phyloP scores from a whole-genome alignment of 2,888 invertebrate species.

The Noctua pronuba region DNA sequence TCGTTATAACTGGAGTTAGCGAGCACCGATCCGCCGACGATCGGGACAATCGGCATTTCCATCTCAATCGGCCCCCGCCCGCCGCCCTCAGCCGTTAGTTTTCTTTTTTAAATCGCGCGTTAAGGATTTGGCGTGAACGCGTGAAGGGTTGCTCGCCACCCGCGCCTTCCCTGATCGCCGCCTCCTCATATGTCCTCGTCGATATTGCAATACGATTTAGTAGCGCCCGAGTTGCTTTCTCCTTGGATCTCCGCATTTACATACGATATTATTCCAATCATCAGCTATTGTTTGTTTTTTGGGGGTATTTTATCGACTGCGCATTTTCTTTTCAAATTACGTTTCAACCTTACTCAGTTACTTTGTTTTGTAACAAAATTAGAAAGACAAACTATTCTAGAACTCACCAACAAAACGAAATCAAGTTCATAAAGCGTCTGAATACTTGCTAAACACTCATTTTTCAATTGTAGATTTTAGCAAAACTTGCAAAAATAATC shows the following conservation, averaged over 20 bases:
- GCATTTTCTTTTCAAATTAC: slow-evolving; percentile 26
- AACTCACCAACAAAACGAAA: slow-evolving; percentile 35
- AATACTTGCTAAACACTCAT: slow-evolving; percentile 57
- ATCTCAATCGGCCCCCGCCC: slow-evolving; percentile 84
- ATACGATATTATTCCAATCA: slow-evolving; percentile 66
- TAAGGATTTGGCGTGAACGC: slow-evolving; percentile 89
- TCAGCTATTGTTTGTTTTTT: slow-evolving; percentile 64
- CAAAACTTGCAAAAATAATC: slow-evolving; percentile 56
- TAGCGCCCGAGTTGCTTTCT: slow-evolving; percentile 67
- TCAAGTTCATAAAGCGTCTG: slow-evolving; percentile 44
- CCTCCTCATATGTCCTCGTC: slow-evolving; percentile 86
- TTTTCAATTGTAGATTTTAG: slow-evolving; percentile 51
- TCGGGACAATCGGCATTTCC: slow-evolving; percentile 89
- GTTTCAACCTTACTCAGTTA: not conserved
- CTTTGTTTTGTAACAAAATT: slow-evolving; percentile 5
- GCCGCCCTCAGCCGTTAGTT: slow-evolving; percentile 84
- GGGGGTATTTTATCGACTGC: slow-evolving; percentile 17
- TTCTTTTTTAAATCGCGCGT: slow-evolving; percentile 90
- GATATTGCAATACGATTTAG: slow-evolving; percentile 78
- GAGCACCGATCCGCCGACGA: slow-evolving; percentile 81
- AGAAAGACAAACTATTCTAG: slow-evolving; percentile 21
- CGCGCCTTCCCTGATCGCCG: slow-evolving; percentile 71
- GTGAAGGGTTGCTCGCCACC: slow-evolving; percentile 86
- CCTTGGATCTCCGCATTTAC: slow-evolving; percentile 64
- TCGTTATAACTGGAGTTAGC: slow-evolving; percentile 90